Evolutionary conservation across 2,888 invertebrate genomes (phyloP).

Genomic region (Scaptomyza tumidula): DNA sequence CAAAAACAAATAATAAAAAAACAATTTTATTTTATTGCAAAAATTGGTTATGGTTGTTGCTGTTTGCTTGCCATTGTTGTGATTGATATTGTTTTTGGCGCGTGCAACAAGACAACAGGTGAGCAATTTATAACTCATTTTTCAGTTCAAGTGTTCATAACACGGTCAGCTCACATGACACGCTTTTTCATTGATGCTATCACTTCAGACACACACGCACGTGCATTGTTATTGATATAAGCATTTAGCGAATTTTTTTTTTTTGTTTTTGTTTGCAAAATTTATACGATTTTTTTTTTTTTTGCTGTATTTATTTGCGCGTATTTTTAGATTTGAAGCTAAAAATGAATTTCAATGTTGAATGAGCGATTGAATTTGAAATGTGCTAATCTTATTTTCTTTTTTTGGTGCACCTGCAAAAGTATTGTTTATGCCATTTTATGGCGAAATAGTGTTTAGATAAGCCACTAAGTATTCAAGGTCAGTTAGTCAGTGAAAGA

Average conservation of each 20-base stretch:
- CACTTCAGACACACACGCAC: constrained; percentile 11
- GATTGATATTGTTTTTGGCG: constrained; percentile 30
- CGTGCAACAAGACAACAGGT: constrained; percentile 56
- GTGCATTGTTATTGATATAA: constrained; percentile 50
- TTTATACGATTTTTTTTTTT: constrained; percentile 11
- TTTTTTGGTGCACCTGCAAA: constrained; percentile 40
- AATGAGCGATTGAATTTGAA: constrained; percentile 10
- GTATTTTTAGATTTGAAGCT: constrained; percentile 38
- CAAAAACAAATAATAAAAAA: constrained; percentile 43
- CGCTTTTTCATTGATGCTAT: constrained; percentile 48
- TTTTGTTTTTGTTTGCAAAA: constrained; percentile 2
- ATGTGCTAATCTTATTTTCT: constrained; percentile 39
- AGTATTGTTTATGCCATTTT: constrained; percentile 30
- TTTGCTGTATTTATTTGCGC: constrained; percentile 9
- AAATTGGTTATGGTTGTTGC: background rate
- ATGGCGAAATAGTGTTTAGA: constrained; percentile 16
- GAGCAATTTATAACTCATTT: constrained; percentile 33
- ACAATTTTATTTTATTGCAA: constrained; percentile 11
- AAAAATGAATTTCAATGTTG: constrained; percentile 1
- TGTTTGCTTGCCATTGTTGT: background rate
- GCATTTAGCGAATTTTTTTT: constrained; percentile 29
- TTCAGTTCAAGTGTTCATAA: constrained; percentile 39
- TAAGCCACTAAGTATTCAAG: constrained; percentile 30
- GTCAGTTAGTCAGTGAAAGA: constrained; percentile 20
- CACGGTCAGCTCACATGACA: constrained; percentile 54